Evolutionary conservation across 2,113 vertebrate species (phyloP).

Genomic region (Nematolebias whitei): DNA sequence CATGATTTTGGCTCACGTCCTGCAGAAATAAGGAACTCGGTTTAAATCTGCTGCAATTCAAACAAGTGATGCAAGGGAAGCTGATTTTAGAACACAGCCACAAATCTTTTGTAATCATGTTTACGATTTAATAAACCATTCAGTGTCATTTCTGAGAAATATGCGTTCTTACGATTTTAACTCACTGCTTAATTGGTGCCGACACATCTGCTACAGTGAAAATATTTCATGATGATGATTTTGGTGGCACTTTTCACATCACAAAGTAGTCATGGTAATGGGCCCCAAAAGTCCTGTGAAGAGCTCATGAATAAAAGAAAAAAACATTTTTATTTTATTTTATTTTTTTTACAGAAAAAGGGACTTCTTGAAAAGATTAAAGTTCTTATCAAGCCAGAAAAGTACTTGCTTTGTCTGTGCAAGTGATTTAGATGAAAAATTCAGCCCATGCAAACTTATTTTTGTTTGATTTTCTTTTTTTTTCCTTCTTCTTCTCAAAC

Average conservation of each 20-base stretch:
- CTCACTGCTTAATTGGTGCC: conserved; percentile 4
- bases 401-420: conserved; percentile 8
- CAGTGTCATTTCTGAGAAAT: neutral
- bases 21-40: conserved; percentile 37
- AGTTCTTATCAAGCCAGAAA: conserved; percentile 9
- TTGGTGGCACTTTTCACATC: conserved; percentile 45
- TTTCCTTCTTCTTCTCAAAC: conserved; percentile 5
- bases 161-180: neutral
- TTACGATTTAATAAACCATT: conserved; percentile 22
- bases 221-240: conserved; percentile 32
- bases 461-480: conserved; percentile 2
- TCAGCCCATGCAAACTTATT: conserved; percentile 27
- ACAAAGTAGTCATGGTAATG: conserved; percentile 14
- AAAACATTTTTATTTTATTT: too few relatives aligned
- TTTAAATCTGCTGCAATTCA: conserved; percentile 6
- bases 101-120: conserved; percentile 1
- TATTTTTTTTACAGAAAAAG: conserved; percentile 3
- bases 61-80: conserved; percentile 3
- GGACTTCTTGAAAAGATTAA: conserved; percentile 14
- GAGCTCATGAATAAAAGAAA: conserved; percentile 20
- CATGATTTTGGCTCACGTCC: conserved; percentile 6
- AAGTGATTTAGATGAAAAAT: conserved; percentile 29
- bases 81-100: conserved; percentile 13
- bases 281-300: conserved; percentile 8
- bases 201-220: conserved; percentile 24